Percentiles rank a stretch among this genome's conserved stretches.
phyloP scores from a whole-genome alignment of 2,113 vertebrate species.

The Morone chrysops region DNA sequence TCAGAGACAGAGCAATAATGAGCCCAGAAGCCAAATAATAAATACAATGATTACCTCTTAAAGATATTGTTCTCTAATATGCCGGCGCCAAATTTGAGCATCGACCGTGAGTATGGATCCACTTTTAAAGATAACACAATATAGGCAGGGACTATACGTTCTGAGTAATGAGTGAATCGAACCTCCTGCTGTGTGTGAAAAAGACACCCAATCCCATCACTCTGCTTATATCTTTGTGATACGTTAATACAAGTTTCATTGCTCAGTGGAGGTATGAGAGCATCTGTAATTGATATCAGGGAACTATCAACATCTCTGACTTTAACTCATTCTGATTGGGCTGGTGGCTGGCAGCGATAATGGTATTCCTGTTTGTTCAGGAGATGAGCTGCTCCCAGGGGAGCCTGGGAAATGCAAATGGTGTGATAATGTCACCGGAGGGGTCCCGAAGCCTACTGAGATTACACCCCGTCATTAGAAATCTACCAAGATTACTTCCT shows the following conservation, averaged over 20 bases:
- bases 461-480: conserved; percentile 37
- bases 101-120: background rate
- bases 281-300: background rate
- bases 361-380: conserved; percentile 44
- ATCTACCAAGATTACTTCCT: conserved; percentile 18
- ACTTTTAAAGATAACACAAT: too few species aligned
- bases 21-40: too few species aligned
- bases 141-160: too few species aligned
- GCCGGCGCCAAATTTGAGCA: background rate
- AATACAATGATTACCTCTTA: background rate
- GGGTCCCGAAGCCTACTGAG: conserved; percentile 40
- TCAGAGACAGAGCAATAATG: too few species aligned
- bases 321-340: conserved; percentile 9
- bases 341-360: conserved; percentile 33
- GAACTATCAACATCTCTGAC: conserved; percentile 18
- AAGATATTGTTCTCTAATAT: background rate
- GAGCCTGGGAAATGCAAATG: conserved; percentile 46
- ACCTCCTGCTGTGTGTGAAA: too few species aligned
- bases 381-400: conserved; percentile 45
- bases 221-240: background rate
- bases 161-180: too few species aligned
- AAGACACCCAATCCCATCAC: background rate
- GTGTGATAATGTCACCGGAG: conserved; percentile 55
- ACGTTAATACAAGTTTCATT: background rate
- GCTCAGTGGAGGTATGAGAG: conserved; percentile 1